Conservation (phyloP, 2,888 invertebrate genomes). For the Trachelus stipa region DNA sequence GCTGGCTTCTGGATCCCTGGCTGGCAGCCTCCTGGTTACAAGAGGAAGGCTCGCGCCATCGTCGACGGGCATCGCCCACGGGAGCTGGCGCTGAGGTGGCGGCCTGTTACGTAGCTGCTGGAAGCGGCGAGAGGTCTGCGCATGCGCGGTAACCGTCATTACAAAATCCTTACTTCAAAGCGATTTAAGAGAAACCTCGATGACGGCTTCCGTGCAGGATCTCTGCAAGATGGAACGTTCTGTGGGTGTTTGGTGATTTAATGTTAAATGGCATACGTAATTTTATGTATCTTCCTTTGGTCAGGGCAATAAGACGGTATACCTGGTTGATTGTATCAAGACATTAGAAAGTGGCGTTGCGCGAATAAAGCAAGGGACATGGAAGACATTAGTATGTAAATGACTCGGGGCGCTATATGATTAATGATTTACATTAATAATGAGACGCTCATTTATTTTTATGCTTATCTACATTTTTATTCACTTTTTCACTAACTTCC, state of each 20-base stretch:
- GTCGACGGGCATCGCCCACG: neutral
- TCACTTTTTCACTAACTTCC: neutral
- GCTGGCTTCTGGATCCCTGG: slow-evolving; percentile 41
- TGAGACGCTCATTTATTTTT: neutral
- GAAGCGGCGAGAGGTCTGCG: neutral
- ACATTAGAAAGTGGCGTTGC: too few relatives aligned
- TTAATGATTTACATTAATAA: neutral
- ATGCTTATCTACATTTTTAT: neutral
- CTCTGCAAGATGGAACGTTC: neutral
- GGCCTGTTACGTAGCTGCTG: neutral
- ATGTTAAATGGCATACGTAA: neutral
- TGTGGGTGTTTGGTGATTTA: neutral
- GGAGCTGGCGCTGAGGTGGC: neutral
- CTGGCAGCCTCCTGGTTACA: slow-evolving; percentile 32
- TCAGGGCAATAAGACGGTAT: too few relatives aligned
- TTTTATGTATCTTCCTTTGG: neutral
- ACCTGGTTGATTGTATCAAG: too few relatives aligned
- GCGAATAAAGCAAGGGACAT: neutral
- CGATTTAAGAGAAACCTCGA: neutral
- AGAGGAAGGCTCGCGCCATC: neutral
- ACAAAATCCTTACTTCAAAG: neutral
- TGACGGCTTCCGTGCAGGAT: neutral
- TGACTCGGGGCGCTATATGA: neutral
- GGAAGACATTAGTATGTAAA: neutral
- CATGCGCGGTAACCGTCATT: neutral